Percentiles rank a stretch among this genome's conserved stretches.
phyloP scores from a whole-genome alignment of 2,113 vertebrate genomes.

The Prinia subflava region DNA sequence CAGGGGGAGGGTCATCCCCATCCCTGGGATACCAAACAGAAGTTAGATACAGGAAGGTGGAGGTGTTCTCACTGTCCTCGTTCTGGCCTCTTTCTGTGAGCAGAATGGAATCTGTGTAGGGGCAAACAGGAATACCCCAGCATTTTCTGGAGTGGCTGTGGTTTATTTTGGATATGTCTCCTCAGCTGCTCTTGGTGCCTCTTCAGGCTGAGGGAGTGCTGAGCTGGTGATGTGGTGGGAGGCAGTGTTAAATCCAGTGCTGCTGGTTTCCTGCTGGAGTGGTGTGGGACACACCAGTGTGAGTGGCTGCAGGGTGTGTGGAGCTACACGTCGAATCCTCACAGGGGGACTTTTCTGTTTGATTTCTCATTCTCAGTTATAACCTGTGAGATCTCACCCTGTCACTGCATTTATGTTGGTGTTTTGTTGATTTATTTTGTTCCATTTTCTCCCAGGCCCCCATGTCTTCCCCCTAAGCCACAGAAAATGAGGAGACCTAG shows the following conservation, averaged over 20 bases:
- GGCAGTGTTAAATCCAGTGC: not conserved
- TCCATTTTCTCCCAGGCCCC: conserved; percentile 91
- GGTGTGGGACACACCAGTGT: not conserved
- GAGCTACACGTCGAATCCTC: fast-evolving
- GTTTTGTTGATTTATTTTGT: conserved; percentile 69
- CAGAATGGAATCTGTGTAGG: not conserved
- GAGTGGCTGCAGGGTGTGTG: not conserved
- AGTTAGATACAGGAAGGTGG: not conserved
- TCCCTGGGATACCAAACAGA: not conserved
- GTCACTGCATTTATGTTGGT: conserved; percentile 68
- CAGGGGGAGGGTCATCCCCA: not conserved
- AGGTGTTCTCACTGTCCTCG: not conserved
- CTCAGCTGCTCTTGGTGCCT: not conserved
- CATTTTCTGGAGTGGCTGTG: not conserved
- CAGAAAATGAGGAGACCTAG: conserved; percentile 99
- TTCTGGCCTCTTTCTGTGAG: not conserved
- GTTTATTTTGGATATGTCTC: not conserved
- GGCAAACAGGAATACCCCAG: not conserved
- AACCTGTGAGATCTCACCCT: conserved; percentile 44
- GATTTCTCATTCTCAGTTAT: not conserved
- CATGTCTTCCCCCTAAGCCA: conserved; percentile 97
- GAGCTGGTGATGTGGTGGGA: not conserved
- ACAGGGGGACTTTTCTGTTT: not conserved
- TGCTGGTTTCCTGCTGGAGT: not conserved
- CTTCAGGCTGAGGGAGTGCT: not conserved